Conservation (phyloP, 2,888 invertebrate species). For the Embidobia sp. region DNA sequence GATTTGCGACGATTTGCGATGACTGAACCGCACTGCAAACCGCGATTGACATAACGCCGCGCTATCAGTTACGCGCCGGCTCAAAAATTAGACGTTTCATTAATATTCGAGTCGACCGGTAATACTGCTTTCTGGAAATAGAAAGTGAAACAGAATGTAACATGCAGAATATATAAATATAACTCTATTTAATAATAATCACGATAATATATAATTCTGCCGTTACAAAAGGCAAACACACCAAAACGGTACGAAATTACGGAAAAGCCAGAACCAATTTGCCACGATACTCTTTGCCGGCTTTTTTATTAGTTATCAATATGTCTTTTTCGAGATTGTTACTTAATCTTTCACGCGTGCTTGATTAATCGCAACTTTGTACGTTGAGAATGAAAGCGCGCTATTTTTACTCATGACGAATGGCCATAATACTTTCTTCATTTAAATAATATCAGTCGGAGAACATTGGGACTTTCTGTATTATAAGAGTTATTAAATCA, state of each 20-base stretch:
- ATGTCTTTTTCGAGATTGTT: slow-evolving; percentile 7
- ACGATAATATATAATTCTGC: too few species aligned
- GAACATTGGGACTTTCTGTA: slow-evolving; percentile 12
- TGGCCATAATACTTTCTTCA: slow-evolving; percentile 18
- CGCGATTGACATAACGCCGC: too few species aligned
- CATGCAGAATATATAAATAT: too few species aligned
- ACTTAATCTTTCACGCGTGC: slow-evolving; percentile 12
- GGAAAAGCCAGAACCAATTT: slow-evolving; percentile 39
- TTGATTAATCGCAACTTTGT: slow-evolving; percentile 28
- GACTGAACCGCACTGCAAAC: too few species aligned
- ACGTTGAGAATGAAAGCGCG: slow-evolving; percentile 7
- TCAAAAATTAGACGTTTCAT: too few species aligned
- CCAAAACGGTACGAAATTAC: slow-evolving; percentile 10
- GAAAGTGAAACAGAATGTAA: slow-evolving; percentile 47
- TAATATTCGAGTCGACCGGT: slow-evolving; percentile 60
- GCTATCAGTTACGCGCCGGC: too few species aligned
- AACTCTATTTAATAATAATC: too few species aligned
- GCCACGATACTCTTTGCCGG: not conserved
- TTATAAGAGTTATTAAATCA: slow-evolving; percentile 7
- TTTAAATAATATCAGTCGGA: slow-evolving; percentile 26
- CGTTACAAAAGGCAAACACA: not conserved
- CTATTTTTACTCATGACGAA: slow-evolving; percentile 25
- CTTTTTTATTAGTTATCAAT: slow-evolving; percentile 20
- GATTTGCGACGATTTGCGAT: too few species aligned
- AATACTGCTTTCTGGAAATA: slow-evolving; percentile 56